A percentile compares a stretch with the other conserved stretches of the same genome.
phyloP scores from a whole-genome alignment of 2,888 invertebrate species.

The Metopia argyrocephala region DNA sequence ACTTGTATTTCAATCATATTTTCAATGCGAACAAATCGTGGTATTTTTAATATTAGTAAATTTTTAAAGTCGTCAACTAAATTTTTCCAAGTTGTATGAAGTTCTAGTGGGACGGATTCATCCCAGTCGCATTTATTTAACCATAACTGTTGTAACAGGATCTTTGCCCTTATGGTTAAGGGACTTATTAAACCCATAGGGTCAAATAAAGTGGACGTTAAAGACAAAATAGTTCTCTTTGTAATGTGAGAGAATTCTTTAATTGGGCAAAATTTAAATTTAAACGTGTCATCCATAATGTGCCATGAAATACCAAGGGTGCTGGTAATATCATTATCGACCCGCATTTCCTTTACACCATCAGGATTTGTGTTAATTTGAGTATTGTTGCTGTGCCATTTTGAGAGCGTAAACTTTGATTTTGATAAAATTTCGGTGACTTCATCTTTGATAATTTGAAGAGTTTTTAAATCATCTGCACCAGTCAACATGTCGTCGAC shows the following conservation, averaged over 20 bases:
- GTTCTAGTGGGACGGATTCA: not conserved
- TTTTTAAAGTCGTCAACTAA: constrained; percentile 13
- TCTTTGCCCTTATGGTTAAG: constrained; percentile 54
- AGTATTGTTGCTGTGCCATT: not conserved
- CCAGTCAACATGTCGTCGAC: constrained; percentile 62
- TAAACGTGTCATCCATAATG: not conserved
- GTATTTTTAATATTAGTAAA: constrained; percentile 29
- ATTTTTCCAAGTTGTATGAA: constrained; percentile 6
- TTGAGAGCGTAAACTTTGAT: not conserved
- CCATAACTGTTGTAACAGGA: constrained; percentile 61
- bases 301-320: constrained; percentile 1
- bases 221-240: constrained; percentile 22
- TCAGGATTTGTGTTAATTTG: not conserved
- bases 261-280: no score
- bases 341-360: constrained; percentile 11
- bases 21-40: constrained; percentile 18
- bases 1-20: no score
- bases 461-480: constrained; percentile 37
- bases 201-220: constrained; percentile 50
- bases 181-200: constrained; percentile 47
- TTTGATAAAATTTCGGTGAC: no score
- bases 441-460: not conserved
- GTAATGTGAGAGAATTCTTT: no score
- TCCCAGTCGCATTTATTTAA: constrained; percentile 50
- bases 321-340: constrained; percentile 6